These are phyloP conservation scores for Cuculus canorus DNA, from an alignment of 2,797 vertebrate genomes.

Conservation along the genomic window DNA sequence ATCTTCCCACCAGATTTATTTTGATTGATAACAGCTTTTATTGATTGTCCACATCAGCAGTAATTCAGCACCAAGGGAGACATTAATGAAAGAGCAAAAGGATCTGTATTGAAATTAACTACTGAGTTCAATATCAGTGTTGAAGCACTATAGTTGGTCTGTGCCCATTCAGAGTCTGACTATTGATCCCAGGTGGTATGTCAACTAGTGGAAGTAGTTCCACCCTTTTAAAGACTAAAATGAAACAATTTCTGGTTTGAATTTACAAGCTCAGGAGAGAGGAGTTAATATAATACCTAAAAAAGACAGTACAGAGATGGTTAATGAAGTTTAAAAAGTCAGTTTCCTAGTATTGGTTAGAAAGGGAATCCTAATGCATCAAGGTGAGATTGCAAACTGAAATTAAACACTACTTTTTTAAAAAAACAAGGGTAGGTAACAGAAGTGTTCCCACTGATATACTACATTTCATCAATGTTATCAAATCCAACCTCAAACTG, in stretches of 20 bases:
- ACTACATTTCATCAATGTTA: neutral
- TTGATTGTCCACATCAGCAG: neutral
- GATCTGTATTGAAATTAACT: neutral
- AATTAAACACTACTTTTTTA: neutral
- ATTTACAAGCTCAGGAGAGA: neutral
- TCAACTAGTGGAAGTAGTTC: neutral
- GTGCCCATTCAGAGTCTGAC: neutral
- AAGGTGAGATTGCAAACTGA: neutral
- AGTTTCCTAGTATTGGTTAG: neutral
- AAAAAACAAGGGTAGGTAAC: neutral
- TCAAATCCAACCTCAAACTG: neutral
- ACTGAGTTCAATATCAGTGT: neutral
- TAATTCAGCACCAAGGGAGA: neutral
- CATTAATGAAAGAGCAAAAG: neutral
- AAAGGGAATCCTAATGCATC: neutral
- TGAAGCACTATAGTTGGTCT: neutral
- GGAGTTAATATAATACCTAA: neutral
- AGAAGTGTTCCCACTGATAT: neutral
- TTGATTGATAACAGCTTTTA: neutral
- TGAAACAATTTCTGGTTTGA: neutral
- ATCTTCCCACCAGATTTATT: neutral
- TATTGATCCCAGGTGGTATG: neutral
- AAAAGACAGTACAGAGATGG: neutral
- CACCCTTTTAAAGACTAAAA: neutral
- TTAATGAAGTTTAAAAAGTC: neutral